A percentile compares a stretch with the other conserved stretches of the same genome.
phyloP scores from a whole-genome alignment of 2,797 vertebrate species.

The Pangasius sanitwongsei region DNA sequence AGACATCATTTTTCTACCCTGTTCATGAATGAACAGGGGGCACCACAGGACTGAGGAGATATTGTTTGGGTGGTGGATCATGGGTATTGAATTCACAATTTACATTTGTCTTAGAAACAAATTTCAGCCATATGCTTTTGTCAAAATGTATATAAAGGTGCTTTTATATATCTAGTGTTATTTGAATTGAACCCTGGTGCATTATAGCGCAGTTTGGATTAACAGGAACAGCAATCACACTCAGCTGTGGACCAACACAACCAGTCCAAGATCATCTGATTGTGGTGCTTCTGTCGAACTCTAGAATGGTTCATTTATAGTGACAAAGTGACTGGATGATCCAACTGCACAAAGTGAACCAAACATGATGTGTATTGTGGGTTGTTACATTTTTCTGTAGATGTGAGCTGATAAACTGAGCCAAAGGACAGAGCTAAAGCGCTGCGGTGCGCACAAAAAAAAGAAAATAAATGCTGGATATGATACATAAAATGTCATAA shows the following conservation, averaged over 20 bases:
- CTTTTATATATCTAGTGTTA: too few species aligned
- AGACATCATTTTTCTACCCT: background rate
- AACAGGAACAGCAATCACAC: background rate
- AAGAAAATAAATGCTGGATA: background rate
- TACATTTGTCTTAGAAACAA: too few species aligned
- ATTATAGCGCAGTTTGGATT: background rate
- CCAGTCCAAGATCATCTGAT: too few species aligned
- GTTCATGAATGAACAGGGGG: background rate
- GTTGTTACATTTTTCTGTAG: background rate
- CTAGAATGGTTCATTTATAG: background rate
- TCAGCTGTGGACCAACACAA: background rate
- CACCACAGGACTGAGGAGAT: background rate
- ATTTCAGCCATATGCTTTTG: too few species aligned
- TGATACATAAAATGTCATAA: background rate
- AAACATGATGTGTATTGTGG: background rate
- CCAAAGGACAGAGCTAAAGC: background rate
- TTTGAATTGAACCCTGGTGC: too few species aligned
- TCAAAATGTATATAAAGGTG: too few species aligned
- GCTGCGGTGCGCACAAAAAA: background rate
- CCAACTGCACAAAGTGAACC: background rate
- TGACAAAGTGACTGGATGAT: background rate
- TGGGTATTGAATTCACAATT: too few species aligned
- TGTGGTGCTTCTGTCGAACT: background rate
- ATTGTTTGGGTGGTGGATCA: background rate
- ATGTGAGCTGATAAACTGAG: background rate